These are phyloP conservation scores for Cirrhinus molitorella DNA, from an alignment of 2,797 vertebrate genomes.

Conservation along the genomic window DNA sequence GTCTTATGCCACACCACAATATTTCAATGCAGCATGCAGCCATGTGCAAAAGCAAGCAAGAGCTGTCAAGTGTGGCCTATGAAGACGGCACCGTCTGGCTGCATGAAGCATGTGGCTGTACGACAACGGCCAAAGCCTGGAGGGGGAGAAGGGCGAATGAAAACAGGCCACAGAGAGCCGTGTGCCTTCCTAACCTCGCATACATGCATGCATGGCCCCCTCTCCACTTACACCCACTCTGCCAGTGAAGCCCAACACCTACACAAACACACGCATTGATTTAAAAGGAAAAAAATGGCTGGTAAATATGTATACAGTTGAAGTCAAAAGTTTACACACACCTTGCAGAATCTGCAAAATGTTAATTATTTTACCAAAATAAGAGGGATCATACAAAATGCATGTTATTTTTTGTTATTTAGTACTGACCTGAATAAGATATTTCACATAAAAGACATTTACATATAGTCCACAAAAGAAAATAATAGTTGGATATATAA, in stretches of 20 bases:
- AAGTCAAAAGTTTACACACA: too few species aligned
- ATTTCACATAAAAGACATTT: too few species aligned
- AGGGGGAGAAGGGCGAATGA: slow-evolving; percentile 14
- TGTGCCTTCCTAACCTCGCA: not conserved
- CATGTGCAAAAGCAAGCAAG: not conserved
- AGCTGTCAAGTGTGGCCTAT: not conserved
- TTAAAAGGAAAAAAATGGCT: not conserved
- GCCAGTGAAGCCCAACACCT: slow-evolving; percentile 12
- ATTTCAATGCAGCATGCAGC: not conserved
- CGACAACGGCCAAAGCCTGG: not conserved
- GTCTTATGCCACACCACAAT: not conserved
- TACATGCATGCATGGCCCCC: not conserved
- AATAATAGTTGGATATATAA: too few species aligned
- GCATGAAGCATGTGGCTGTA: slow-evolving; percentile 6
- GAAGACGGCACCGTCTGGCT: not conserved
- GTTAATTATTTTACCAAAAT: too few species aligned
- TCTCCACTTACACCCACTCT: slow-evolving; percentile 10
- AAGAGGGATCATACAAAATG: too few species aligned
- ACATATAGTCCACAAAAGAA: too few species aligned
- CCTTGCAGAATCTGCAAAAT: too few species aligned
- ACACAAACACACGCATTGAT: not conserved
- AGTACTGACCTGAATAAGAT: too few species aligned
- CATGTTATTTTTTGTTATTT: too few species aligned
- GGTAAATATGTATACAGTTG: not conserved
- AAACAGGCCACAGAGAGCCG: slow-evolving; percentile 21